Base-by-base conservation (phyloP, 2,888 invertebrate genomes). In the Pyrochroa serraticornis region DNA sequence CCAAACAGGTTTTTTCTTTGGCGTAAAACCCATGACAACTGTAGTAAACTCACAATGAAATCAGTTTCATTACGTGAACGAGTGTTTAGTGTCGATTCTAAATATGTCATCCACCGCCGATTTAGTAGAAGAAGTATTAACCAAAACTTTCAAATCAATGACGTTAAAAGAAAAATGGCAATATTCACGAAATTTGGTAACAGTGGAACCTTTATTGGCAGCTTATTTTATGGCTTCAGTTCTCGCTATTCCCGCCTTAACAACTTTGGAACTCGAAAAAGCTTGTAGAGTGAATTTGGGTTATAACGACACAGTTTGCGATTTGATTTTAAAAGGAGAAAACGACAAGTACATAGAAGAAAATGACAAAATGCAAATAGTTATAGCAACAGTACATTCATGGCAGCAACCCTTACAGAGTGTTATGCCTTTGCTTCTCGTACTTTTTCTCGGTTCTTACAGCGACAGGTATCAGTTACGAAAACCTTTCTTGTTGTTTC, bases 181-280 rank as follows among this genome's bases (percentile, higher is more conserved):
- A 7, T 70, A 70, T 35, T 48, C 67, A 3, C 67, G 64, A 38
- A 72, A 76, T 60, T 67, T 79, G 41, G 70, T 78, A 45, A 79
- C 79, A 2, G 74, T 79, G 8, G 79, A 79, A 58, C 79, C 79
- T 7, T 47, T 79, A 9, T 60, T 79, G 36, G 74, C 69, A 1
- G 70, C 72, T 5, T 79, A 77, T 52, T 50, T 77, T 7, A 68
- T 75, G 58, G 71, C 75, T 2, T 65, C 73, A 6, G 65, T 71
- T 10, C 58, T 80, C 9, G 73, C 75, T 41, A 63, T 58, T 32
- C 74, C 84, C 1, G 82, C 84, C 6, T 76, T 84, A 1, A 79
- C 80, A 48, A 81, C 82, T 62, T 71, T 86, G 1, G 83, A 84
- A 62, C 76, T 83, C 65, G 84, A 85, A 66, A 85, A 85, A 71